phyloP scores from a whole-genome alignment of 2,797 vertebrate genomes.

The Alcedo quadribrachys region DNA sequence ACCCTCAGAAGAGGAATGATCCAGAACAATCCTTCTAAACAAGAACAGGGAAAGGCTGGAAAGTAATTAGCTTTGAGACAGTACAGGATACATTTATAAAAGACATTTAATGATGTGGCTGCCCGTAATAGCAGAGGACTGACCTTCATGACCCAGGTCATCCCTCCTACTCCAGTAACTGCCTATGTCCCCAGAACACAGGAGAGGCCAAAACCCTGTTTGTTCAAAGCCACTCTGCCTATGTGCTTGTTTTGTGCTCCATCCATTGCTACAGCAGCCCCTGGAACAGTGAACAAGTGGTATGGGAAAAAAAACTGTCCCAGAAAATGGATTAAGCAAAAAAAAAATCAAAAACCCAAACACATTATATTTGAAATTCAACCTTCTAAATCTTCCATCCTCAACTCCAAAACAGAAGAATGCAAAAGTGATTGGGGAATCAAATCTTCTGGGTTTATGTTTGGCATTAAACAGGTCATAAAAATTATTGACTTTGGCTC shows the following conservation, averaged over 20 bases:
- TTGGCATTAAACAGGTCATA: conserved; percentile 55
- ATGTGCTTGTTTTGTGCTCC: not conserved
- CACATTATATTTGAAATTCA: not conserved
- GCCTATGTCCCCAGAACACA: not conserved
- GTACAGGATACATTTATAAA: conserved; percentile 24
- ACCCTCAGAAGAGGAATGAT: not conserved
- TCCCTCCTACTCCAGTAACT: conserved; percentile 14
- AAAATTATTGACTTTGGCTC: conserved; percentile 62
- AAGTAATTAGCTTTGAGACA: conserved; percentile 15
- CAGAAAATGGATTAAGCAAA: not conserved
- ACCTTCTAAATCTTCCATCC: not conserved
- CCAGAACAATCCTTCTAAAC: not conserved
- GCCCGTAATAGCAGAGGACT: conserved; percentile 26
- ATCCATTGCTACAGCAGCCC: not conserved
- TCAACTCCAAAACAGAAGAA: conserved; percentile 17
- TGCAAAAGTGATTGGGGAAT: not conserved
- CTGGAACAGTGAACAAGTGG: not conserved
- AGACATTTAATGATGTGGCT: conserved; percentile 28
- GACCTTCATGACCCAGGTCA: conserved; percentile 17
- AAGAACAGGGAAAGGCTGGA: not conserved
- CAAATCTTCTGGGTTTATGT: not conserved
- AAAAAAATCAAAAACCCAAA: not conserved
- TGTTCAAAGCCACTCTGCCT: not conserved
- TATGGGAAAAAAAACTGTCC: not conserved
- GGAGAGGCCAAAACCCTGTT: not conserved